Base-by-base conservation (phyloP, 1,140 invertebrate species). In the Mylabris phalerata region DNA sequence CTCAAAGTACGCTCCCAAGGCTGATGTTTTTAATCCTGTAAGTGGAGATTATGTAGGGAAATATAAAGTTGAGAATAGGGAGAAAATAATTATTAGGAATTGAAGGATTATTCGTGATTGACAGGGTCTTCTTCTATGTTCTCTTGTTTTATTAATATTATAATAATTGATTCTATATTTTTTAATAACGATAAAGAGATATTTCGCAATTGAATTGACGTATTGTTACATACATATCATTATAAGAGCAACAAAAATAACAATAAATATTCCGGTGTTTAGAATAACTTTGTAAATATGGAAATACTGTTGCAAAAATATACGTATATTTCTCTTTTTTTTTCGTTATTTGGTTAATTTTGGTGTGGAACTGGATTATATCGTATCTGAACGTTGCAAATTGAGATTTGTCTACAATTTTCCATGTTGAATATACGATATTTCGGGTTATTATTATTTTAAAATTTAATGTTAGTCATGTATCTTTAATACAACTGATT, bases 111-210 rank as follows among this genome's bases (percentile, higher is more conserved):
- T 66, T 59, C 48, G 55, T 62, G 60, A 68, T 61, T 51, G 66
- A 68, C 66, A 68, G 66, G 66, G 66, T 68, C 66, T 63, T 63
- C 60, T 50, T 60, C 58, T 60, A 32, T 3, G 32, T 32, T 7
- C 32, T 32, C 32, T 32, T 32, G 2, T 32, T 32, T 32, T 32
- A 32, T 32, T 32, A 32, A 5, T 32, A 32, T 32, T 32, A n/a
- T n/a, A 32, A 19, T 19, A 19, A 19, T 32, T 32, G 7, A 32
- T 32, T 32, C 7, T 32, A 32, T 32, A 32, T 32, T 32, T 32
- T 32, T 32, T 1, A 32, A 19, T 32, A 4, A 32, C 1, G 7
- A 32, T 32, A 32, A 32, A 32, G 7, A 4, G 4, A 32, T 32
- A 19, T 19, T 19, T 19, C 19, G 19, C 19, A 19, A 19, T 19